A percentile compares a stretch with the other conserved stretches of the same genome.
Conservation (phyloP, 23 tunicate species). For the Botrylloides violaceus region DNA sequence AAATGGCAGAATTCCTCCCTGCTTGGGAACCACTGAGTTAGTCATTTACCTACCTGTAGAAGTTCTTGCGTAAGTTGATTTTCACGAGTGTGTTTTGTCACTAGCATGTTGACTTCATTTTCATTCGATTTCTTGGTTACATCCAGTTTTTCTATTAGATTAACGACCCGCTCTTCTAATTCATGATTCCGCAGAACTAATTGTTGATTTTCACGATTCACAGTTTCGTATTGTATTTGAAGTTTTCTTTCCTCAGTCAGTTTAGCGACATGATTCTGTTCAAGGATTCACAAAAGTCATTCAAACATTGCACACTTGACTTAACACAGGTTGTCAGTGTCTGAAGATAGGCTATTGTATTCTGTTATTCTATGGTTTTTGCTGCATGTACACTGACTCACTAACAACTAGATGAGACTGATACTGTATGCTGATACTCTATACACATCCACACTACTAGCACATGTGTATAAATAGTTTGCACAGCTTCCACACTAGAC, state of each 20-base stretch:
- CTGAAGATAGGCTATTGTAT: too few relatives aligned
- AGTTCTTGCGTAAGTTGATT: conserved; percentile 10
- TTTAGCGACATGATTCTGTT: conserved; percentile 35
- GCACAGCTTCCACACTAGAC: too few relatives aligned
- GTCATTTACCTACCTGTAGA: conserved; percentile 11
- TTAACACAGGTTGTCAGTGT: too few relatives aligned
- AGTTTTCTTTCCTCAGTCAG: conserved; percentile 68
- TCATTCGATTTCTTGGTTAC: background rate
- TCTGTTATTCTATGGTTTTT: too few relatives aligned
- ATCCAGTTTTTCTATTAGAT: background rate
- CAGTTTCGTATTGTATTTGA: conserved; percentile 56
- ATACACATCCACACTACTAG: too few relatives aligned
- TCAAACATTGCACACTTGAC: background rate
- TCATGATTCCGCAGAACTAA: conserved; percentile 41
- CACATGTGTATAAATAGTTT: too few relatives aligned
- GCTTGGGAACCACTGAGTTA: too few relatives aligned
- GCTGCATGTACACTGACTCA: too few relatives aligned
- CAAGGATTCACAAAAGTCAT: background rate
- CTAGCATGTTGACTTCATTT: background rate
- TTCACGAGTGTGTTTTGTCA: conserved; percentile 6
- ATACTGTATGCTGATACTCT: too few relatives aligned
- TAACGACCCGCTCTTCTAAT: conserved; percentile 4
- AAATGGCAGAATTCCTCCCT: too few relatives aligned
- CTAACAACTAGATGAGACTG: too few relatives aligned
- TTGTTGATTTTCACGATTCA: conserved; percentile 60